Evolutionary conservation across 2,113 vertebrate genomes (phyloP), one percentile per base, ranked within the genome.

Genomic region (Numida meleagris): DNA sequence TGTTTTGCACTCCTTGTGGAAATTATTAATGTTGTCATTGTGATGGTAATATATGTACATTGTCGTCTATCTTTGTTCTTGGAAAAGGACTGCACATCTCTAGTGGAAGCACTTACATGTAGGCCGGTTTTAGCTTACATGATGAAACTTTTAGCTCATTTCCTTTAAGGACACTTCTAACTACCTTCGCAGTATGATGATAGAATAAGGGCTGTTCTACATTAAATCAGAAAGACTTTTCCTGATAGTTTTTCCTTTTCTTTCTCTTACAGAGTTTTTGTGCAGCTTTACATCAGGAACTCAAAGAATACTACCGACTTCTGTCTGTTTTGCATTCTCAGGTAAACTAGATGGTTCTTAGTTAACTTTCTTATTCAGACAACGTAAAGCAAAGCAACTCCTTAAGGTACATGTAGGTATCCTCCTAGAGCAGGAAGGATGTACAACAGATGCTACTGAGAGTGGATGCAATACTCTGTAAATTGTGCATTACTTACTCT

Each of bases 241-340:
- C 27, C 70, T 92, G 13, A 73, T 17, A 7, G 8, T 34, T 55
- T 8, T 29, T 80, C 29, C 43, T 45, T 20, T 2, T 6, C 3
- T 38, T 71, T 29, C 7, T 57, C 23, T 33, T 57, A 21, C 83
- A 99, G 99, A 99, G 99, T 96, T 99, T 99, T 96, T 99, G 99
- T 96, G 99, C 99, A 4, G 98, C 99, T 4, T 98, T 99, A 83
- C 99, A 99, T 95, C 99, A 99, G 90, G 99, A 99, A 90, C 98
- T 99, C 71, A 99, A 99, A 96, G 99, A 99, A 70, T 99, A 99
- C 96, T 99, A 99, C 94, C 97, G 99, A 29, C 96, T 99, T 6
- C 98, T 99, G 3, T 99, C 99, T 33, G 99, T 99, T 77, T 97
- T 99, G 67, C 99, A 99, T 95, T 99, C 99, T 13, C 99, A 99